phyloP scores from a whole-genome alignment of 2,113 vertebrate species.

The Tringa solitaria region DNA sequence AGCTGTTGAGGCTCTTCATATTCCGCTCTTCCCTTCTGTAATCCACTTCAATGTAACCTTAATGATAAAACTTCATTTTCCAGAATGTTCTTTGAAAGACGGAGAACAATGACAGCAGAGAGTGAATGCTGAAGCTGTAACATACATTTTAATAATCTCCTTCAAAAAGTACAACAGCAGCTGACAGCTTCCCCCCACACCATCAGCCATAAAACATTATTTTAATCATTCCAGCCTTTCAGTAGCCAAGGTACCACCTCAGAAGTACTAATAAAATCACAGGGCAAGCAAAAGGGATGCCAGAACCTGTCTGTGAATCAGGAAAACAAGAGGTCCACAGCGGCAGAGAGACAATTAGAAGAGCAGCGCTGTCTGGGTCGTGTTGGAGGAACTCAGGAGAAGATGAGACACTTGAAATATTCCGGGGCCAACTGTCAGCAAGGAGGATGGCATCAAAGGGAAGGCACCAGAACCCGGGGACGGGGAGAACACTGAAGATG shows the following conservation, averaged over 20 bases:
- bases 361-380: not conserved
- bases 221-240: not conserved
- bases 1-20: constrained; percentile 26
- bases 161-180: not conserved
- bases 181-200: accelerated
- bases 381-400: not conserved
- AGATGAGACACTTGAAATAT: not conserved
- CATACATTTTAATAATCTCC: constrained; percentile 60
- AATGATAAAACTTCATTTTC: constrained; percentile 51
- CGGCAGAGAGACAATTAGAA: not conserved
- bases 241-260: not conserved
- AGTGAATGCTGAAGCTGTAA: not conserved
- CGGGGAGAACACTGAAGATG: not conserved
- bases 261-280: not conserved
- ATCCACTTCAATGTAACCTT: constrained; percentile 36
- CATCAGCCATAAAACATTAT: not conserved
- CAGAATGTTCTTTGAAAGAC: constrained; percentile 43
- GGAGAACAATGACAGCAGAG: constrained; percentile 20
- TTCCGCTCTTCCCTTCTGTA: not conserved
- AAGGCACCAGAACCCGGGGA: not conserved
- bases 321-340: not conserved
- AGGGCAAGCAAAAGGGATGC: not conserved
- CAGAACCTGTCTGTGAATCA: not conserved
- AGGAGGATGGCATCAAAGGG: not conserved
- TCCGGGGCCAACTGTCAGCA: not conserved